These are phyloP conservation scores for Spinus pinus DNA, from an alignment of 2,797 vertebrate genomes.

Conservation along the genomic window DNA sequence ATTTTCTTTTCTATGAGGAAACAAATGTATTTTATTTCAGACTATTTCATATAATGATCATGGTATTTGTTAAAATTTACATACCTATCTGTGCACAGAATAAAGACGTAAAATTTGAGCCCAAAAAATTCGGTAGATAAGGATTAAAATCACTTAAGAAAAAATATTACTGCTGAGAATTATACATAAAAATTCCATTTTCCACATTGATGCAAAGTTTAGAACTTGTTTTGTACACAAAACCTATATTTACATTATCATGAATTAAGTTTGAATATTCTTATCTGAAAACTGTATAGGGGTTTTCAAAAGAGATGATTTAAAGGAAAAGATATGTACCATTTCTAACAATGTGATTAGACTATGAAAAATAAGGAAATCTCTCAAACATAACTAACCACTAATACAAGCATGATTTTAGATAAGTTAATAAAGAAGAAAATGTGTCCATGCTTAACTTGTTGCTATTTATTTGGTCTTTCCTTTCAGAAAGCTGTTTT, in stretches of 20 bases:
- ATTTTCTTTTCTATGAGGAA: neutral
- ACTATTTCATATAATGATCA: neutral
- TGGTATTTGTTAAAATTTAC: neutral
- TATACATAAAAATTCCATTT: neutral
- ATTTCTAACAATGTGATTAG: neutral
- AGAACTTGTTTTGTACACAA: neutral
- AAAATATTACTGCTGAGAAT: neutral
- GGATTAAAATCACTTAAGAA: neutral
- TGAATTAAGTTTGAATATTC: neutral
- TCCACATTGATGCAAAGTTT: neutral
- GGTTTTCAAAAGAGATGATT: neutral
- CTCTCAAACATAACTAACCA: neutral
- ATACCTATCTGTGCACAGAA: neutral
- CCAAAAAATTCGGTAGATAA: neutral
- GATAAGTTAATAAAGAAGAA: neutral
- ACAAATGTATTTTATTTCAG: neutral
- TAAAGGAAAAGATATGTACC: neutral
- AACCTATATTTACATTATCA: neutral
- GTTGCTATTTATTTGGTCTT: neutral
- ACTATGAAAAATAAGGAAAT: neutral
- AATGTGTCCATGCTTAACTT: neutral
- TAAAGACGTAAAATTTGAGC: neutral
- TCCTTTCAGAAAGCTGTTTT: neutral
- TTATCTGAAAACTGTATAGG: neutral
- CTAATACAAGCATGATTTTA: neutral